These are phyloP conservation scores for Zophobas atratus DNA, from an alignment of 1,140 invertebrate species.

Conservation along the genomic window DNA sequence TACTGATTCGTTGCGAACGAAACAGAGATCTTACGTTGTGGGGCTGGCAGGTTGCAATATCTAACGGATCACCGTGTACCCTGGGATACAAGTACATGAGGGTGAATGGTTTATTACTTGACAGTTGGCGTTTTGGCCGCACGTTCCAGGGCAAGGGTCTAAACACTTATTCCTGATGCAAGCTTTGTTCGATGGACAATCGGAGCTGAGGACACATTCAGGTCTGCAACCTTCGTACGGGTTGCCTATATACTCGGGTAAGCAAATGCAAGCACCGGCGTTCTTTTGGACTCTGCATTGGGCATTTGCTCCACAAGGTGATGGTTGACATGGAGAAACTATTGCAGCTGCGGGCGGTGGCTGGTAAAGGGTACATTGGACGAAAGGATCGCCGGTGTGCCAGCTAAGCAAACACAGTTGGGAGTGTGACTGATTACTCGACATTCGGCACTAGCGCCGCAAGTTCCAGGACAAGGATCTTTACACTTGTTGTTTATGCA, in stretches of 20 bases:
- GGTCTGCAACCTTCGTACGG: constrained; percentile 83
- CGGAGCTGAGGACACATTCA: constrained; percentile 85
- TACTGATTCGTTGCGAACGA: too few species aligned
- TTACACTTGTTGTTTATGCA: constrained; percentile 81
- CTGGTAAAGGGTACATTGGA: constrained; percentile 69
- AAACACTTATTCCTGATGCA: constrained; percentile 86
- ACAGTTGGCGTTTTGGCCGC: constrained; percentile 86
- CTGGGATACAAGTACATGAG: constrained; percentile 81
- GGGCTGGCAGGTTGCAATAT: constrained; percentile 70
- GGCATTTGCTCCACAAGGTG: constrained; percentile 79
- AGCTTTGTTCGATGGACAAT: constrained; percentile 85
- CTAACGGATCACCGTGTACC: constrained; percentile 82
- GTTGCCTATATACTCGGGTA: constrained; percentile 74
- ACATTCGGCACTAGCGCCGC: constrained; percentile 81
- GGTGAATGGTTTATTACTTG: constrained; percentile 88
- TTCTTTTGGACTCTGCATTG: constrained; percentile 76
- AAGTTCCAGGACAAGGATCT: constrained; percentile 82
- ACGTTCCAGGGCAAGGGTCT: constrained; percentile 86
- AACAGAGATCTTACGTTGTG: constrained; percentile 73
- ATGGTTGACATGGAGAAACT: constrained; percentile 73
- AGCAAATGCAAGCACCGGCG: constrained; percentile 79
- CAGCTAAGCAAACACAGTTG: constrained; percentile 78
- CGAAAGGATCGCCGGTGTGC: constrained; percentile 79
- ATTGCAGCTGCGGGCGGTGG: constrained; percentile 60
- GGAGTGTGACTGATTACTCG: constrained; percentile 80